Conservation (phyloP, 2,888 invertebrate species). For the Callosobruchus maculatus region DNA sequence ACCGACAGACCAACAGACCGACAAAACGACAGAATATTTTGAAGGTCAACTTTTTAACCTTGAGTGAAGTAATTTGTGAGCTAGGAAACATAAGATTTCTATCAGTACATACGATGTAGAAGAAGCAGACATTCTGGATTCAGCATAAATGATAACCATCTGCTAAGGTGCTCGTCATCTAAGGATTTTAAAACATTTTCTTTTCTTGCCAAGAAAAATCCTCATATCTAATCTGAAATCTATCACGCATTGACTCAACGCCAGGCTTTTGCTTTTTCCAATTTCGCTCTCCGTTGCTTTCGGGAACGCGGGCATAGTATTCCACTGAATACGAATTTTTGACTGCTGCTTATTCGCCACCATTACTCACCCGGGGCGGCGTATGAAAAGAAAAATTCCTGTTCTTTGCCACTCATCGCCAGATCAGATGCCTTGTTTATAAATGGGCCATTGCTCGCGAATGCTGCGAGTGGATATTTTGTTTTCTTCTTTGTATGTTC, state of each 20-base stretch:
- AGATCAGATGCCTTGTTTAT: background rate
- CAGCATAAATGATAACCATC: too few species aligned
- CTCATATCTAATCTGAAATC: background rate
- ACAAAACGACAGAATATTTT: too few species aligned
- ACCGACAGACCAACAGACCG: too few species aligned
- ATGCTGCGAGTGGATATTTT: background rate
- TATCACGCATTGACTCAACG: background rate
- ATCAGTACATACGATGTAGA: too few species aligned
- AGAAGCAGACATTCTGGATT: too few species aligned
- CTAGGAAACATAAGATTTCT: too few species aligned
- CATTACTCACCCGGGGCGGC: background rate
- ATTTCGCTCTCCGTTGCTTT: background rate
- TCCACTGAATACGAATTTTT: slow-evolving; percentile 1
- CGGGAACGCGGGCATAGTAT: background rate
- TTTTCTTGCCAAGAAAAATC: background rate
- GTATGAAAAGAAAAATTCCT: background rate
- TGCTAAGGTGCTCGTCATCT: too few species aligned
- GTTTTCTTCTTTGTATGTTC: background rate
- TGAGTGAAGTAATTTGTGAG: too few species aligned
- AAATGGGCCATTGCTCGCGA: background rate
- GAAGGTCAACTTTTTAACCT: too few species aligned
- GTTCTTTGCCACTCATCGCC: background rate
- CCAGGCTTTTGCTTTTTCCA: background rate
- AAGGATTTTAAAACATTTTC: background rate
- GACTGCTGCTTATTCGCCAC: background rate